A percentile compares a stretch with the other conserved stretches of the same genome.
Evolutionary conservation across 2,888 invertebrate species (phyloP).

Genomic region (Sceliomorpha sp.): DNA sequence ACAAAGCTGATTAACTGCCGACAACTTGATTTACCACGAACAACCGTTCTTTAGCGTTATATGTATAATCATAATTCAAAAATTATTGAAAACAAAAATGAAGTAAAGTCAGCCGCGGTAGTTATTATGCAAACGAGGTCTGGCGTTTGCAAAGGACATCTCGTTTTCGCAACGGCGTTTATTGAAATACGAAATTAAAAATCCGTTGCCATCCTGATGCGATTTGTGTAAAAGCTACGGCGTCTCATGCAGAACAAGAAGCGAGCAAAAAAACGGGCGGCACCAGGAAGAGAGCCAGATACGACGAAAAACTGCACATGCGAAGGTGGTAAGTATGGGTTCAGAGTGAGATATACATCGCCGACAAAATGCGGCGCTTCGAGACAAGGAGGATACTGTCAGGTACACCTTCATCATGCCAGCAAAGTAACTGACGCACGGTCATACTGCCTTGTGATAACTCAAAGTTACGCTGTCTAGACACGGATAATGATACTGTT

Average conservation of each 20-base stretch:
- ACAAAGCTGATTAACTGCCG: too few species aligned
- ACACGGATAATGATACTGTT: constrained; percentile 53
- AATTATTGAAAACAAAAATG: too few species aligned
- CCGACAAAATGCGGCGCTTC: constrained; percentile 52
- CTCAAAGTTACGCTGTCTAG: constrained; percentile 46
- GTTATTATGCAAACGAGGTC: too few species aligned
- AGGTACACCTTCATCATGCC: constrained; percentile 55
- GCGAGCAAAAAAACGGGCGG: constrained; percentile 29
- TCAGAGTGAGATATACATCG: constrained; percentile 69
- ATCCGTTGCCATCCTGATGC: constrained; percentile 64
- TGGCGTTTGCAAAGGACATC: too few species aligned
- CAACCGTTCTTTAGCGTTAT: too few species aligned
- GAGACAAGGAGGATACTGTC: constrained; percentile 51
- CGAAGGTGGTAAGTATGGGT: constrained; percentile 69
- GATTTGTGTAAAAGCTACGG: constrained; percentile 56
- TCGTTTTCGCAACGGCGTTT: constrained; percentile 12
- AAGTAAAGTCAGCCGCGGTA: too few species aligned
- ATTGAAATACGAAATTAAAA: constrained; percentile 62
- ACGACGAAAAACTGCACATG: constrained; percentile 49
- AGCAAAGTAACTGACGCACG: constrained; percentile 48
- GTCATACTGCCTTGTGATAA: constrained; percentile 51
- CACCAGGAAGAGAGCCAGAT: constrained; percentile 38
- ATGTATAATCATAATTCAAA: too few species aligned
- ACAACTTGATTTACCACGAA: too few species aligned
- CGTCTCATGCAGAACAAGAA: constrained; percentile 46